Conservation (phyloP, 2,888 invertebrate genomes). For the Agrenia bidenticulata region DNA sequence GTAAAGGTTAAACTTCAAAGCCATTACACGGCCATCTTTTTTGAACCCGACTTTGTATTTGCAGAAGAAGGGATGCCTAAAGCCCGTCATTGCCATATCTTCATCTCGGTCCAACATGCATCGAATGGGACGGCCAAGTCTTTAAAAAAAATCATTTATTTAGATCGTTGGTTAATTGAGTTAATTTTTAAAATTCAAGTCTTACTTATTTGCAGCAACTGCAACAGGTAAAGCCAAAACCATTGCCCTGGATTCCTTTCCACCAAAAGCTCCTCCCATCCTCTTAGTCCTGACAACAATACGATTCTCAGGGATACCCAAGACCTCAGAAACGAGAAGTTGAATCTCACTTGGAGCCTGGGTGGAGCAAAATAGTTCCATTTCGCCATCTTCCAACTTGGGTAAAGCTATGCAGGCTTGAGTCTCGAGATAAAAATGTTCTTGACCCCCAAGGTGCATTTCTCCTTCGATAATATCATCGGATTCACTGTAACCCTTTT, state of each 20-base stretch:
- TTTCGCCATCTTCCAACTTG: constrained; percentile 74
- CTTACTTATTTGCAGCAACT: constrained; percentile 71
- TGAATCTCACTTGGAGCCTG: constrained; percentile 64
- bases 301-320: constrained; percentile 57
- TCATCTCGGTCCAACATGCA: constrained; percentile 91
- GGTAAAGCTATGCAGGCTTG: constrained; percentile 57
- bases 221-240: constrained; percentile 72
- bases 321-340: constrained; percentile 50
- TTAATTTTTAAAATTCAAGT: constrained; percentile 3
- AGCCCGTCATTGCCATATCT: constrained; percentile 87
- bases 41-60: constrained; percentile 82
- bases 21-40: constrained; percentile 72
- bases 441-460: constrained; percentile 77
- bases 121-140: constrained; percentile 74
- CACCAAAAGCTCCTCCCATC: constrained; percentile 94
- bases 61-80: constrained; percentile 82
- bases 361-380: constrained; percentile 80
- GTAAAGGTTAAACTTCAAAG: constrained; percentile 71
- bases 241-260: constrained; percentile 79
- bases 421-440: constrained; percentile 95
- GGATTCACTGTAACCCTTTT: constrained; percentile 67
- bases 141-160: constrained; percentile 54
- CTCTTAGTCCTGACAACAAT: constrained; percentile 56
- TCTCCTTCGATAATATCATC: constrained; percentile 78
- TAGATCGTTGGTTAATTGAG: background rate